Base-by-base conservation (phyloP, 2,888 invertebrate genomes). In the Tetheella fluctuosa region DNA sequence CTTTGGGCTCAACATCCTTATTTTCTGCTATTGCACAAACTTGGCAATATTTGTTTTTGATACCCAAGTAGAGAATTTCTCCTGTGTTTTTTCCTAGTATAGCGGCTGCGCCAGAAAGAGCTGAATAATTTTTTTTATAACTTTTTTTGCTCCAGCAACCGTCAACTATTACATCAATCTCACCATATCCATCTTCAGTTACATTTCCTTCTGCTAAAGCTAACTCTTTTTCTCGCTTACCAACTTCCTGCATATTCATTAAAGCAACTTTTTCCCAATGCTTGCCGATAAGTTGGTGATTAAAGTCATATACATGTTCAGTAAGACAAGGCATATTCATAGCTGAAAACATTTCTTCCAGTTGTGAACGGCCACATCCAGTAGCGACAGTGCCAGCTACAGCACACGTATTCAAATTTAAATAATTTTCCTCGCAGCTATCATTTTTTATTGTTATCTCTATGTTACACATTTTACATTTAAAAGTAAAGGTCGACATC, bases 41-140 rank as follows among this genome's bases (percentile, higher is more conserved):
- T 30, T 54, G 64, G 30, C 69, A 70, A 54, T 64, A 66, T 60
- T 68, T 73, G 48, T 73, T 73, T 57, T 62, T 65, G 4, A 70
- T 57, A 1, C 63, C 66, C 10, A 70, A 23, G 30, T 57, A 62
- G 0, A 73, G 54, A 10, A 70, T 58, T 59, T 73, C 42, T 0
- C 65, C 63, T 7, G 63, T 64, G 30, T 59, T 42, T 58, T 57
- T 54, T 0, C 73, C 73, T 10, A 72, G 59, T 5, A 72, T 73
- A 1, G 64, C 65, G 10, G 71, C 71, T 23, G 65, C 67, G 4
- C 68, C 71, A 15, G 71, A 73, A 10, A 66, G 54, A 8, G 71
- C 67, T 8, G 63, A 59, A 34, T 70, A 70, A 42, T 70, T 73
- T 28, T 39, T 70, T 55, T 64, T 65, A 37, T 70, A 70, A 0